Percentiles rank a stretch among this genome's conserved stretches.
Conservation (phyloP, 2,888 invertebrate genomes). For the Ophion ellenae region DNA sequence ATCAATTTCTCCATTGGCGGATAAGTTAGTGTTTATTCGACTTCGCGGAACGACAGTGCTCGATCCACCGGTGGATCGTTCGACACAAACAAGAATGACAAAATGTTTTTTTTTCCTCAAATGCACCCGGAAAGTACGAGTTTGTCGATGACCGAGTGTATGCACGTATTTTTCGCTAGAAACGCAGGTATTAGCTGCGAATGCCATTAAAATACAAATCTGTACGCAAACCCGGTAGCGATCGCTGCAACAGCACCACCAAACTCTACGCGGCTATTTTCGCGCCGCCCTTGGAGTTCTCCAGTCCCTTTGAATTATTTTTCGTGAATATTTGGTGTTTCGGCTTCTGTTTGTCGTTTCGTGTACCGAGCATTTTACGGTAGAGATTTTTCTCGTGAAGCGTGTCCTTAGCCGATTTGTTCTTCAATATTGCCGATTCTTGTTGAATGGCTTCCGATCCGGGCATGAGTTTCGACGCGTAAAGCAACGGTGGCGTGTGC, state of each 20-base stretch:
- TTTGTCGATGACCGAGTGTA: slow-evolving; percentile 16
- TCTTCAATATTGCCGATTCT: slow-evolving; percentile 86
- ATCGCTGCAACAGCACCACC: slow-evolving; percentile 88
- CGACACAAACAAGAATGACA: slow-evolving; percentile 5
- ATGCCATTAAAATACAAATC: slow-evolving; percentile 83
- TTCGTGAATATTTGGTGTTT: slow-evolving; percentile 51
- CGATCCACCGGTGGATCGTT: background rate
- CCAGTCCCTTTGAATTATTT: slow-evolving; percentile 55
- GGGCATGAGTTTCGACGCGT: slow-evolving; percentile 88
- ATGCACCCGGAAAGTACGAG: slow-evolving; percentile 56
- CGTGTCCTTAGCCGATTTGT: slow-evolving; percentile 86
- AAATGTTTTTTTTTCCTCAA: slow-evolving; percentile 3
- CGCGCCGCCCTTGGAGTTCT: slow-evolving; percentile 72
- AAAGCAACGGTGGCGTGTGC: slow-evolving; percentile 89
- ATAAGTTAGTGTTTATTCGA: slow-evolving; percentile 6
- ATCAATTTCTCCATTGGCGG: background rate
- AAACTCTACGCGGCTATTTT: slow-evolving; percentile 88
- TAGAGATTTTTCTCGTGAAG: slow-evolving; percentile 88
- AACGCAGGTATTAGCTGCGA: background rate
- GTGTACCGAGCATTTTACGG: slow-evolving; percentile 87
- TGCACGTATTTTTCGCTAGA: background rate
- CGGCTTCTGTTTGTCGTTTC: slow-evolving; percentile 65
- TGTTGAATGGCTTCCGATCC: slow-evolving; percentile 86
- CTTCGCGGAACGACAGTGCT: background rate
- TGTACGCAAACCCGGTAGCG: slow-evolving; percentile 90